Evolutionary conservation across 2,888 invertebrate species (phyloP).

Genomic region (Dryadula phaetusa): DNA sequence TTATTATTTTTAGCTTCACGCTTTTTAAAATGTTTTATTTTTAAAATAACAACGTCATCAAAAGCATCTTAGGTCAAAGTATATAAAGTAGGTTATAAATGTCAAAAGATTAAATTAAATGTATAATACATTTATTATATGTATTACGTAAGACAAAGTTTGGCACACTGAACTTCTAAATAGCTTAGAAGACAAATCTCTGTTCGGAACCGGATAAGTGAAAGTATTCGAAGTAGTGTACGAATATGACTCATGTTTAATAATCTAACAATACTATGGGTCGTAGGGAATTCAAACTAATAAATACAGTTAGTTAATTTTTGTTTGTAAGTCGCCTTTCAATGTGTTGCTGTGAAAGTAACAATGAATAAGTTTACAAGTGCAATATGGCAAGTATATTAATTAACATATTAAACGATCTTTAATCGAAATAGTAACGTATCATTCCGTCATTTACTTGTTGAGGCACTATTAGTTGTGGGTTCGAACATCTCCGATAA

Average conservation of each 20-base stretch:
- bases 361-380: background rate
- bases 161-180: constrained; percentile 14
- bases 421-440: too few species aligned
- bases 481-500: too few species aligned
- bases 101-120: background rate
- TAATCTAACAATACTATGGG: background rate
- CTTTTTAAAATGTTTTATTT: too few species aligned
- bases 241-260: constrained; percentile 1
- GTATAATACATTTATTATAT: too few species aligned
- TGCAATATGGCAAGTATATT: too few species aligned
- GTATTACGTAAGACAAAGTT: background rate
- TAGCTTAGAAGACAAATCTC: constrained; percentile 16
- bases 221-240: constrained; percentile 27
- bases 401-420: too few species aligned
- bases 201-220: constrained; percentile 26
- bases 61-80: background rate
- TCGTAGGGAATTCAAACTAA: background rate
- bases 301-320: constrained; percentile 1
- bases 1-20: too few species aligned
- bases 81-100: background rate
- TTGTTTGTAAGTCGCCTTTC: constrained; percentile 1
- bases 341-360: constrained; percentile 3
- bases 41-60: background rate
- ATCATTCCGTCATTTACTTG: too few species aligned
- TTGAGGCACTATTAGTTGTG: too few species aligned